Percentiles rank a stretch among this genome's conserved stretches.
These are phyloP conservation scores for Troides oblongomaculatus DNA, from an alignment of 2,888 invertebrate species.

Conservation along the genomic window DNA sequence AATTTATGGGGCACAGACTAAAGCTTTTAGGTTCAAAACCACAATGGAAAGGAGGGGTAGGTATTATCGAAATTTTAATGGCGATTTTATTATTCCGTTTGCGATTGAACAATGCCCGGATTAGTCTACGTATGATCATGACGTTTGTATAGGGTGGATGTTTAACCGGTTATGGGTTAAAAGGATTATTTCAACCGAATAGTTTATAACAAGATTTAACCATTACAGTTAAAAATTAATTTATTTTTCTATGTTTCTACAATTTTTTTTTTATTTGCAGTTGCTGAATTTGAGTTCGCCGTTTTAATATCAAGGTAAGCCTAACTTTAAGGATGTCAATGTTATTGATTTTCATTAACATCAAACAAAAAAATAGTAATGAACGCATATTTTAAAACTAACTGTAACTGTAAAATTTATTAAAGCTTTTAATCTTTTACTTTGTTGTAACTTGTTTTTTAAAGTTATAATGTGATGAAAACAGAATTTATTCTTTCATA, in stretches of 20 bases:
- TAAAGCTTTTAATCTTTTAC: too few relatives aligned
- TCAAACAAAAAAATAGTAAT: background rate
- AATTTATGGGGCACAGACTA: conserved; percentile 11
- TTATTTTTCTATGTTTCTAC: background rate
- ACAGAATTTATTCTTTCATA: too few relatives aligned
- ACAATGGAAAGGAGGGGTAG: conserved; percentile 4
- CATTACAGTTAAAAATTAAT: too few relatives aligned
- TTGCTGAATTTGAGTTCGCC: background rate
- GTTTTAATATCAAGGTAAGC: conserved; percentile 4
- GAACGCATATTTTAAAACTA: too few relatives aligned
- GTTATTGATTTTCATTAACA: background rate
- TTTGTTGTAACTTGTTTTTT: too few relatives aligned
- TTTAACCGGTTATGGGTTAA: background rate
- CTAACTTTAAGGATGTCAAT: too few relatives aligned
- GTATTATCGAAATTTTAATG: conserved; percentile 16
- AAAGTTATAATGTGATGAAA: too few relatives aligned
- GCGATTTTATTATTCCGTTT: conserved; percentile 15
- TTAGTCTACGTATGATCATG: background rate
- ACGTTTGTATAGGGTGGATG: background rate
- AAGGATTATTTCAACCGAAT: too few relatives aligned
- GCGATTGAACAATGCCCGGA: conserved; percentile 1
- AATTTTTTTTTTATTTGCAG: background rate
- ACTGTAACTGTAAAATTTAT: too few relatives aligned
- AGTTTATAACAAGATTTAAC: too few relatives aligned
- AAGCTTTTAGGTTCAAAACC: background rate